These are phyloP conservation scores for Myotis lucifugus DNA, from an alignment of 2,113 vertebrate genomes.

Conservation along the genomic window DNA sequence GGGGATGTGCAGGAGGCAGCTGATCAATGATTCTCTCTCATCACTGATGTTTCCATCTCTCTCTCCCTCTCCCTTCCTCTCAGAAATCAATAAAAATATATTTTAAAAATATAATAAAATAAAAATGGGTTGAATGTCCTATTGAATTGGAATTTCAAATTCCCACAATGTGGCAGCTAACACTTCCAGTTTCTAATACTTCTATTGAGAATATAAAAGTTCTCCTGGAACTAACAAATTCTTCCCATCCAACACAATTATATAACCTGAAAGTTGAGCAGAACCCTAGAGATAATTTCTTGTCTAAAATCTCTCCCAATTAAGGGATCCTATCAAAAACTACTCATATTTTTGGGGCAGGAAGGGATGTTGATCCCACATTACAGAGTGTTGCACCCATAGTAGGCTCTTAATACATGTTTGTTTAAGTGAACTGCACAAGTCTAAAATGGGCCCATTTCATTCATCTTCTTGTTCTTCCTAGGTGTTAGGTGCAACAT, in stretches of 20 bases:
- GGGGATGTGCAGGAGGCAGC: not conserved
- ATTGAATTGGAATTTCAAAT: slow-evolving; percentile 52
- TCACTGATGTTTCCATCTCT: not conserved
- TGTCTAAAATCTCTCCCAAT: slow-evolving; percentile 49
- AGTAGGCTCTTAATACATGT: not conserved
- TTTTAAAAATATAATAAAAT: not conserved
- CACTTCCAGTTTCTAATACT: slow-evolving; percentile 52
- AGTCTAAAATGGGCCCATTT: not conserved
- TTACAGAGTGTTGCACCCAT: not conserved
- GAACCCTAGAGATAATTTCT: slow-evolving; percentile 59
- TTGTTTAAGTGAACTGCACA: slow-evolving; percentile 20
- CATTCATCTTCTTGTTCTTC: slow-evolving; percentile 42
- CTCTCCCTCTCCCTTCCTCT: not conserved
- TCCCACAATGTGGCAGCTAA: slow-evolving; percentile 40
- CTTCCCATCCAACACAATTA: slow-evolving; percentile 73
- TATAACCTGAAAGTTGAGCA: slow-evolving; percentile 60
- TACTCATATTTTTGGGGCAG: not conserved
- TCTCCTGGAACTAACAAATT: slow-evolving; percentile 70
- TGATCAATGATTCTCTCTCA: not conserved
- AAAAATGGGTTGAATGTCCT: slow-evolving; percentile 49
- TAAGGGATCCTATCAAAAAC: slow-evolving; percentile 45
- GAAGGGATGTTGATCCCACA: not conserved
- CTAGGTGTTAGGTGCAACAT: slow-evolving; percentile 6
- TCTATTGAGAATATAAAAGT: slow-evolving; percentile 66
- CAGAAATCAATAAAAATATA: not conserved